Percentiles rank a stretch among this genome's conserved stretches.
Conservation (phyloP, 2,888 invertebrate species). For the Hipparchia sbordonii region DNA sequence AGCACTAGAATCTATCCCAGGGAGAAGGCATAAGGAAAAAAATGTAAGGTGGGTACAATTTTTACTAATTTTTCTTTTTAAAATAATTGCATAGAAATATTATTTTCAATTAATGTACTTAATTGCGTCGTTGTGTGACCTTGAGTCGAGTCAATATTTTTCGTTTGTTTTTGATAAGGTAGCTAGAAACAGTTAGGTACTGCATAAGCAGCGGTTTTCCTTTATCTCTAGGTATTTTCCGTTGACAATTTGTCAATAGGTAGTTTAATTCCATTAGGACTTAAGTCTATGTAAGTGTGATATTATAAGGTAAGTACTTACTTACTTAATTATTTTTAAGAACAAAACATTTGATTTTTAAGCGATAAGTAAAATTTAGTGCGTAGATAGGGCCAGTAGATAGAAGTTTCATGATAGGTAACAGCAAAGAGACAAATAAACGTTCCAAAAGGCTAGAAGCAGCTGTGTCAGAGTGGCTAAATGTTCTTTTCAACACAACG, state of each 20-base stretch:
- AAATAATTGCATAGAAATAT: conserved; percentile 23
- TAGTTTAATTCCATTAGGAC: not conserved
- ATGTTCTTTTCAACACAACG: no score
- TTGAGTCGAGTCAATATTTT: conserved; percentile 36
- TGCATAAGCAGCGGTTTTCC: not conserved
- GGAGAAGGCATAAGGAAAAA: conserved; percentile 32
- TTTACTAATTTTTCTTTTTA: conserved; percentile 38
- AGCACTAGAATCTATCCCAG: conserved; percentile 30
- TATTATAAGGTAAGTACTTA: not conserved
- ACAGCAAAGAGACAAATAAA: no score
- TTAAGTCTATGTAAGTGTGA: not conserved
- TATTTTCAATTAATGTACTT: conserved; percentile 23
- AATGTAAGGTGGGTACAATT: conserved; percentile 60
- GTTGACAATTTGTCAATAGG: not conserved
- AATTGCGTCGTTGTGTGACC: conserved; percentile 46
- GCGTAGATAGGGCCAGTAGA: no score
- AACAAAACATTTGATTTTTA: no score
- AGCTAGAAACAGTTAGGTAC: not conserved
- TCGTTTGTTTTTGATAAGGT: conserved; percentile 9
- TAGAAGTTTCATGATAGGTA: no score
- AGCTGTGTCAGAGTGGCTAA: no score
- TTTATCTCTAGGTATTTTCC: conserved; percentile 5
- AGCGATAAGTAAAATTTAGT: no score
- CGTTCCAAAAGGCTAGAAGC: no score
- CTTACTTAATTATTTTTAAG: no score